Conservation (phyloP, 2,113 vertebrate genomes). For the Rallus limicola region DNA sequence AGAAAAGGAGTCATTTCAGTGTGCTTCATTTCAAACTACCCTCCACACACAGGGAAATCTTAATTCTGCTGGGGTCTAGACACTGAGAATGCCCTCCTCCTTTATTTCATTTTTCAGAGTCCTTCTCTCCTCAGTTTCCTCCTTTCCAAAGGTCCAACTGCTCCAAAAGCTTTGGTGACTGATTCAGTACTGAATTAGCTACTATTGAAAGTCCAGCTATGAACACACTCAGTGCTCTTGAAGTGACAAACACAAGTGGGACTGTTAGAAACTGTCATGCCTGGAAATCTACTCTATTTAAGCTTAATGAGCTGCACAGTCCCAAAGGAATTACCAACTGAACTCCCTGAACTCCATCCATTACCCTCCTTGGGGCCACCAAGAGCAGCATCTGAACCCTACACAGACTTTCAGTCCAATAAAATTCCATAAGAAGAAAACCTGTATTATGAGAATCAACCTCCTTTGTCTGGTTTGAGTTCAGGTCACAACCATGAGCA, state of each 20-base stretch:
- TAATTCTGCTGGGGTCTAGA: background rate
- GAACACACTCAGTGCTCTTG: background rate
- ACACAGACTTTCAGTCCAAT: background rate
- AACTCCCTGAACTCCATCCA: background rate
- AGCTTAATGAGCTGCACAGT: background rate
- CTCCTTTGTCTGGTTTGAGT: background rate
- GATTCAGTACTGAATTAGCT: background rate
- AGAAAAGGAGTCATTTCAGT: background rate
- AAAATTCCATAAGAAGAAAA: background rate
- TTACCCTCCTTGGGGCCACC: background rate
- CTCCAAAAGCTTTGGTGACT: background rate
- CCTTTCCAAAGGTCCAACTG: background rate
- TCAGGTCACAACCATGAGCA: background rate
- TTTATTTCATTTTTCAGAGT: background rate
- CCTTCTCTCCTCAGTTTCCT: background rate
- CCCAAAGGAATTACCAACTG: background rate
- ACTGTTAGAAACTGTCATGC: background rate
- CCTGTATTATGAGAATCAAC: background rate
- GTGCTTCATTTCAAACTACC: background rate
- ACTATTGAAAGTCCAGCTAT: background rate
- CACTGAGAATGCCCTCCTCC: background rate
- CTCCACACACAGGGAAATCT: background rate
- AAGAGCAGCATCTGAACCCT: background rate
- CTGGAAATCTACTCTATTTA: background rate
- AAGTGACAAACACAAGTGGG: background rate